These are phyloP conservation scores for Anagrus nilaparvatae DNA, from an alignment of 1,140 invertebrate genomes.

Conservation along the genomic window DNA sequence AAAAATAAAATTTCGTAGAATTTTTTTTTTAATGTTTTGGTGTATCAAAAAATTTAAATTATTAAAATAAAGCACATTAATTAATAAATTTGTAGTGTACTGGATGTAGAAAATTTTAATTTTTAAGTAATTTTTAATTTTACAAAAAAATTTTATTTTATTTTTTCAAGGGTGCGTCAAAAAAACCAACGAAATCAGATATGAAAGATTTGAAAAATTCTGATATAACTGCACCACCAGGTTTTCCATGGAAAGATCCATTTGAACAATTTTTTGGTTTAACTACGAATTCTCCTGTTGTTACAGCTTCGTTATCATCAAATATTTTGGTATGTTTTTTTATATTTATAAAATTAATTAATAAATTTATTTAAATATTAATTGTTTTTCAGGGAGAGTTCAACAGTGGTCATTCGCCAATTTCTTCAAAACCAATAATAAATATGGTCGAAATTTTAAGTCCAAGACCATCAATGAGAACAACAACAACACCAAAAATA, in stretches of 20 bases:
- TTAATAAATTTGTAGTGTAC: too few species aligned
- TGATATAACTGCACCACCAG: constrained; percentile 29
- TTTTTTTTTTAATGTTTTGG: neutral
- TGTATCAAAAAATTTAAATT: too few species aligned
- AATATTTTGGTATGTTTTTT: constrained; percentile 30
- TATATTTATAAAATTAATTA: constrained; percentile 1
- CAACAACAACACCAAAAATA: constrained; percentile 14
- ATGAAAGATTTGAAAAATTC: too few species aligned
- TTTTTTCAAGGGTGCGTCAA: constrained; percentile 23
- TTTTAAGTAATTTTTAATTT: constrained; percentile 3
- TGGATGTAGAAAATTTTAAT: too few species aligned
- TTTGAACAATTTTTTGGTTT: constrained; percentile 39
- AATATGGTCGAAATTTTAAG: constrained; percentile 32
- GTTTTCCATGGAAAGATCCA: constrained; percentile 37
- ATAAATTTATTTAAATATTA: neutral
- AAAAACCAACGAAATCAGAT: too few species aligned
- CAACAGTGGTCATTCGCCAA: constrained; percentile 16
- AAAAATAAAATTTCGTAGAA: constrained; percentile 7
- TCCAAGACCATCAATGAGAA: constrained; percentile 20
- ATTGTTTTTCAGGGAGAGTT: too few species aligned
- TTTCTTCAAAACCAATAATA: constrained; percentile 22
- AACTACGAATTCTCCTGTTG: constrained; percentile 28
- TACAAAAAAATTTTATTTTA: constrained; percentile 5
- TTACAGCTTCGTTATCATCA: constrained; percentile 33
- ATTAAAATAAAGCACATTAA: neutral